Conservation (phyloP, 2,113 vertebrate genomes). For the Oxyruncus cristatus region DNA sequence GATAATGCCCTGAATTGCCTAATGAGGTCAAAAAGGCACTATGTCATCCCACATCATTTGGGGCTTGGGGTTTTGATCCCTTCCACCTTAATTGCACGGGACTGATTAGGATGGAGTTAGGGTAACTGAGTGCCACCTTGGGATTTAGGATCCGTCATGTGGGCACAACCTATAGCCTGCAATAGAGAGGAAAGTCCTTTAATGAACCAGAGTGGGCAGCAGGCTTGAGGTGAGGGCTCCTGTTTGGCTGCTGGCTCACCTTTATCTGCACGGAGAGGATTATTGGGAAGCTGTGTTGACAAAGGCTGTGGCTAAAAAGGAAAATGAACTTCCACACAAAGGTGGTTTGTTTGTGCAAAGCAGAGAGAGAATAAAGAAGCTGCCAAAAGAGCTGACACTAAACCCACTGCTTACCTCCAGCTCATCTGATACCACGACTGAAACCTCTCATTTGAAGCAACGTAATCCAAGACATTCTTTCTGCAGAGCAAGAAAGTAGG, state of each 20-base stretch:
- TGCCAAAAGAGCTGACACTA: conserved; percentile 40
- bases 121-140: neutral
- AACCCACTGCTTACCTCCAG: conserved; percentile 26
- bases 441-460: conserved; percentile 26
- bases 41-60: neutral
- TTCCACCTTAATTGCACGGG: neutral
- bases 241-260: neutral
- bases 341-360: conserved; percentile 8
- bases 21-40: neutral
- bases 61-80: neutral
- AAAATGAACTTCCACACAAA: conserved; percentile 27
- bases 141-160: neutral
- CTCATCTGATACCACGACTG: neutral
- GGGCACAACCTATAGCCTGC: neutral
- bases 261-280: neutral
- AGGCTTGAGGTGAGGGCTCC: neutral
- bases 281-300: neutral
- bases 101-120: neutral
- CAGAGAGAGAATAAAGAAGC: neutral
- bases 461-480: conserved; percentile 21
- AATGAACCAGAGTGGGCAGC: neutral
- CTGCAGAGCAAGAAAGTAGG: conserved; percentile 2
- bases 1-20: neutral
- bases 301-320: neutral
- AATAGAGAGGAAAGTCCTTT: neutral